Percentiles rank a stretch among this genome's conserved stretches.
These are phyloP conservation scores for Geodia barretti DNA, from an alignment of 37 sponge, comb jelly and placozoan genomes.

Conservation along the genomic window DNA sequence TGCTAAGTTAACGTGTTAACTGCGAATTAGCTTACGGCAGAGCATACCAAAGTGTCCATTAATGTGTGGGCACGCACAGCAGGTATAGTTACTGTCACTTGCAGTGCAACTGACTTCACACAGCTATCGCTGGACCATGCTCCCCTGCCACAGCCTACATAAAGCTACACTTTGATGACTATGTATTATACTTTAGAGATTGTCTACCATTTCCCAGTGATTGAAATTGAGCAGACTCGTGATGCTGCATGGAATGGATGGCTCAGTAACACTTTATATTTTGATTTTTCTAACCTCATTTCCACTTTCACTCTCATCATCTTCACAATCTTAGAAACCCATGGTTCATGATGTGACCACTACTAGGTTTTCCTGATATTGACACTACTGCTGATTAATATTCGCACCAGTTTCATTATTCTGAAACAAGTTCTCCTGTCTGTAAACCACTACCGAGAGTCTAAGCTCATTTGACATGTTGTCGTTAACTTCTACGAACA, in stretches of 20 bases:
- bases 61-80: not conserved
- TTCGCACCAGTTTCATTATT: not conserved
- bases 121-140: not conserved
- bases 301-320: no score
- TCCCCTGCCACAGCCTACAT: not conserved
- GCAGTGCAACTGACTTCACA: not conserved
- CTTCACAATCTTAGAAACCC: no score
- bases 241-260: no score
- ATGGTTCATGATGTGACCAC: not conserved
- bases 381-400: no score
- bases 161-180: not conserved
- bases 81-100: not conserved
- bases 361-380: no score
- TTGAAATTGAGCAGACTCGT: no score
- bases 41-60: constrained; percentile 1
- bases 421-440: not conserved
- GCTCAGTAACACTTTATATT: no score
- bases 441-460: not conserved
- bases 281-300: no score
- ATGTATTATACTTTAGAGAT: no score
- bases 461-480: not conserved
- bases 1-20: no score
- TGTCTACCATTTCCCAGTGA: not conserved
- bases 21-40: no score
- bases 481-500: not conserved